Conservation (phyloP, 2,888 invertebrate species). For the Anthophora plumipes region DNA sequence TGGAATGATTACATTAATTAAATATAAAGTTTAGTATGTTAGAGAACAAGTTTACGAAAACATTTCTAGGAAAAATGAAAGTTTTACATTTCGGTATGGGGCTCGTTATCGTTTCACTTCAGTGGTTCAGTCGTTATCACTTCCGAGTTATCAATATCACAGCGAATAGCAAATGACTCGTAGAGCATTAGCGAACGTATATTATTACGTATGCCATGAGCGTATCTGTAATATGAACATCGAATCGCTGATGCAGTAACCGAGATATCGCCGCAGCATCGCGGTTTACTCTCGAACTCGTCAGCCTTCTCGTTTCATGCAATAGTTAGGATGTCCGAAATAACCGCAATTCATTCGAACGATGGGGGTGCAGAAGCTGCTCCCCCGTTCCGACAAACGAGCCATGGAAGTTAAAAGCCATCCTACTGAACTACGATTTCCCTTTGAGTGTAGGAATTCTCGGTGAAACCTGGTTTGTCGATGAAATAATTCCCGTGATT, state of each 20-base stretch:
- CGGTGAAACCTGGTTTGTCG: too few relatives aligned
- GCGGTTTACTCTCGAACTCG: slow-evolving; percentile 56
- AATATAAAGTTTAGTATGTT: too few relatives aligned
- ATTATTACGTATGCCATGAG: slow-evolving; percentile 37
- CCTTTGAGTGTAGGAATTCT: background rate
- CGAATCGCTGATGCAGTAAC: slow-evolving; percentile 50
- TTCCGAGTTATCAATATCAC: slow-evolving; percentile 23
- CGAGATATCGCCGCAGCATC: slow-evolving; percentile 57
- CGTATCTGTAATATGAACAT: slow-evolving; percentile 51
- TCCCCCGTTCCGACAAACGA: slow-evolving; percentile 2
- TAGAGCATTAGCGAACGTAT: slow-evolving; percentile 19
- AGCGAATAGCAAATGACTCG: slow-evolving; percentile 18
- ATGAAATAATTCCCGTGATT: too few relatives aligned
- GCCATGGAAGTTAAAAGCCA: slow-evolving; percentile 2
- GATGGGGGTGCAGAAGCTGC: background rate
- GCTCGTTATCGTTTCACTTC: too few relatives aligned
- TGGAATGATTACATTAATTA: too few relatives aligned
- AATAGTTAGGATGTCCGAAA: slow-evolving; percentile 40
- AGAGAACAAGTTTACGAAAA: too few relatives aligned
- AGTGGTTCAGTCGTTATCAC: slow-evolving; percentile 10
- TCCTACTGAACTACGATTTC: background rate
- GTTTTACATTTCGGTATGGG: too few relatives aligned
- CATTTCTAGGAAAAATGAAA: too few relatives aligned
- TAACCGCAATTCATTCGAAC: slow-evolving; percentile 50
- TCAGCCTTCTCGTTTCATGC: slow-evolving; percentile 22